Evolutionary conservation across 2,113 vertebrate species (phyloP), one percentile per base, ranked within the genome.

Genomic region (Clarias magur): DNA sequence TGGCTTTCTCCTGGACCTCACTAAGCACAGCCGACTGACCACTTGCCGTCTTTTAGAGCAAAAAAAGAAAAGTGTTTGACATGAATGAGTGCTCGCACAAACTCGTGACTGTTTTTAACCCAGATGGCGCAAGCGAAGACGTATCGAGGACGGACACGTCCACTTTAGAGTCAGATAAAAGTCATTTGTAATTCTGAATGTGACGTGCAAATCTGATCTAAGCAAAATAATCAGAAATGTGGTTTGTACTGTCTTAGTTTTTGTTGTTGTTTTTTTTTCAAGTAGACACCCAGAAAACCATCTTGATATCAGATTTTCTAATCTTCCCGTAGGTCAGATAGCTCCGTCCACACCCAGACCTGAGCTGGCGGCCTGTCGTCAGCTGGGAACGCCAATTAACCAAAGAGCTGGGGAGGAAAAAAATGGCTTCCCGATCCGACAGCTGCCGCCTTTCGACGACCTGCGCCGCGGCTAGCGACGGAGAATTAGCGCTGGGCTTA

Each of bases 311-410:
- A 21, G 6, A 38, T 56, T 38, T 62, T 3, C 9, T 82, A 12
- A 59, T 48, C 25, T 86, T 12, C 63, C 68, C 9, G 0, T 79
- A 92, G 91, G 30, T 84, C 88, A 11, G 90, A 92, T 21, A 82
- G 70, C 6, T 91, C 89, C 2, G 53, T 79, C 25, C 88, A 87
- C 21, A 60, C 86, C 65, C 90, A 91, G 72, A 92, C 89, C 30
- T 92, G 88, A 92, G 83, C 16, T 73, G 9, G 27, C 53, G 81
- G 82, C 59, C n/a, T n/a, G 25, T 72, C 70, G 12, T 53, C 48
- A 56, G 34, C 16, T 34, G 42, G 79, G 42, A 85, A 80, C 15
- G 72, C 42, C 80, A 57, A 23, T 23, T 27, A 56, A 34, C 48
- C 60, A 59, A 48, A 68, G 13, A 63, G 2, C 42, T n/a, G 42